phyloP scores from a whole-genome alignment of 1,140 invertebrate genomes.

The Luehdorfia chinensis region DNA sequence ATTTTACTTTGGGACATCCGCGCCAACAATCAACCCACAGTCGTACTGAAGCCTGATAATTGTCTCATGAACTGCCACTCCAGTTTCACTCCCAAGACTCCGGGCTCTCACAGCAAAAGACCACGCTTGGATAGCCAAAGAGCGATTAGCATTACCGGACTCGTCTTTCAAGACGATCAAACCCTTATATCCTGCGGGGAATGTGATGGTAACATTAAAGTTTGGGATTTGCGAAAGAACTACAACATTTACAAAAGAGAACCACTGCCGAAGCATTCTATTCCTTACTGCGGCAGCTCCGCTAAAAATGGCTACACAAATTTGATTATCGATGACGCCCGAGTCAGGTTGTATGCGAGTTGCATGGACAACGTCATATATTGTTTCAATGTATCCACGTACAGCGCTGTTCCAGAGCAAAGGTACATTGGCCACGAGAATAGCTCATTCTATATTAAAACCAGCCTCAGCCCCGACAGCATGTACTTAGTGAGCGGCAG shows the following conservation, averaged over 20 bases:
- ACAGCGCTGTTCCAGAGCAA: constrained; percentile 80
- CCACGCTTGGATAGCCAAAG: constrained; percentile 46
- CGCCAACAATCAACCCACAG: constrained; percentile 58
- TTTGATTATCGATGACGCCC: constrained; percentile 83
- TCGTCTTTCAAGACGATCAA: constrained; percentile 87
- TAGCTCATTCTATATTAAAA: constrained; percentile 89
- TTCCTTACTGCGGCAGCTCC: constrained; percentile 84
- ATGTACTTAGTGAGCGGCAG: constrained; percentile 90
- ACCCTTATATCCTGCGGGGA: constrained; percentile 89
- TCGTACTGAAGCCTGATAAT: constrained; percentile 79
- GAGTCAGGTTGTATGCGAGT: constrained; percentile 87
- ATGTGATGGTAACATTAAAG: constrained; percentile 89
- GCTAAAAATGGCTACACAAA: constrained; percentile 87
- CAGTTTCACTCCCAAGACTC: constrained; percentile 63
- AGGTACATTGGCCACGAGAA: constrained; percentile 84
- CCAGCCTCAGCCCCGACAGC: constrained; percentile 87
- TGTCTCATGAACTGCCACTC: constrained; percentile 80
- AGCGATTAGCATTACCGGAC: constrained; percentile 82
- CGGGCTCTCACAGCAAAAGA: constrained; percentile 68
- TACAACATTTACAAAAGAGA: constrained; percentile 84
- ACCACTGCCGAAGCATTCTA: constrained; percentile 83
- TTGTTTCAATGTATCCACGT: constrained; percentile 87
- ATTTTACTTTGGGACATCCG: constrained; percentile 91
- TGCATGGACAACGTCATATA: constrained; percentile 93
- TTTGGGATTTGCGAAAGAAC: constrained; percentile 92